Evolutionary conservation across 2,888 invertebrate genomes (phyloP).

Genomic region (Phortica magna): DNA sequence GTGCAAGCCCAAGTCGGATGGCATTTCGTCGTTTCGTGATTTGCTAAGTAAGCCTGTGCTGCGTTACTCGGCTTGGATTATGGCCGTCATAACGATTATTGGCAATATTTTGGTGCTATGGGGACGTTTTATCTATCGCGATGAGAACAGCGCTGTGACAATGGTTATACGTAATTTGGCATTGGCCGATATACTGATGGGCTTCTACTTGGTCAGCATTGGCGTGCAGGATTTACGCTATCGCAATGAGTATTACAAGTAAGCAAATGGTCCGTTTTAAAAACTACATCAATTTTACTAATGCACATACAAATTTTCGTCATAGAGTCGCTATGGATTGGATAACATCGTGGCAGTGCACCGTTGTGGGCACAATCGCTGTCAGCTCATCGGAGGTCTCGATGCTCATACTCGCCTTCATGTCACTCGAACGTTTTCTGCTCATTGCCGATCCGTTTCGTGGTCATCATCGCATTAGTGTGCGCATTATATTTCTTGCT

Average conservation of each 20-base stretch:
- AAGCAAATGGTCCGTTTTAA: slow-evolving; percentile 32
- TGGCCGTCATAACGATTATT: slow-evolving; percentile 81
- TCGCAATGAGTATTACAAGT: slow-evolving; percentile 80
- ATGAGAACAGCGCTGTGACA: slow-evolving; percentile 82
- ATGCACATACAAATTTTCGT: neutral
- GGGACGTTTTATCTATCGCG: slow-evolving; percentile 81
- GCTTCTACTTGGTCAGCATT: slow-evolving; percentile 82
- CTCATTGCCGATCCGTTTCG: slow-evolving; percentile 82
- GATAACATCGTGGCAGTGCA: slow-evolving; percentile 84
- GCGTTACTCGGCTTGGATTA: slow-evolving; percentile 82
- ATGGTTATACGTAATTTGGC: slow-evolving; percentile 84
- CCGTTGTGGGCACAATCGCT: slow-evolving; percentile 81
- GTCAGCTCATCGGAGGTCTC: slow-evolving; percentile 85
- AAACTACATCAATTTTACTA: neutral
- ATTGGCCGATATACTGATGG: slow-evolving; percentile 84
- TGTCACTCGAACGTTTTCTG: slow-evolving; percentile 84
- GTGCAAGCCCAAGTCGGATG: slow-evolving; percentile 82
- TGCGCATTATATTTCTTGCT: slow-evolving; percentile 79
- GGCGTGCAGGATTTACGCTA: slow-evolving; percentile 81
- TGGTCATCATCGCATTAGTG: slow-evolving; percentile 80
- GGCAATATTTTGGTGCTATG: slow-evolving; percentile 83
- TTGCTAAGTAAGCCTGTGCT: slow-evolving; percentile 81
- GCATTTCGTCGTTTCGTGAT: slow-evolving; percentile 82
- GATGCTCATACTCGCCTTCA: slow-evolving; percentile 83
- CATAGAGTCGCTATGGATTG: slow-evolving; percentile 80